Evolutionary conservation across 2,888 invertebrate genomes (phyloP), one percentile per base, ranked within the genome.

Genomic region (Axea sp.): DNA sequence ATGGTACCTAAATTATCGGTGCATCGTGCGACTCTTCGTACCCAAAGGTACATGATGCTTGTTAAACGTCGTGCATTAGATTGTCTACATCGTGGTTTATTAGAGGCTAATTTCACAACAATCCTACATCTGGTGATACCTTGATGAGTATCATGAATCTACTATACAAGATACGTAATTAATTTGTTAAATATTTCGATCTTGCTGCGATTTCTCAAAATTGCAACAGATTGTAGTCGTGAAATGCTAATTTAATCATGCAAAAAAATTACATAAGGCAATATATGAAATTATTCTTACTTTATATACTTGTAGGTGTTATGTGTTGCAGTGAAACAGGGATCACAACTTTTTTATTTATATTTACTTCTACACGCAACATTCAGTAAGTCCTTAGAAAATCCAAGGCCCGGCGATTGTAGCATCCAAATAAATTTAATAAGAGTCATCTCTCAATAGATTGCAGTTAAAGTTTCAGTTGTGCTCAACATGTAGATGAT

Each of bases 11-110:
- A 85, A 85, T 85, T 84, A 85, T 83, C 80, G 80, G 77, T 75
- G 78, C 80, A 79, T 77, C 77, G 73, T 77, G 77, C 75, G 78
- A 65, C 11, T 22, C 30, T 59, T 43, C 67, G 76, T 75, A 69
- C 68, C 69, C 35, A 68, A 69, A 73, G 69, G 73, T 73, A 68
- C 72, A 69, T 53, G 75, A 77, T n/a, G 76, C 84, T 84, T 81
- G 85, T 85, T 85, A 84, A 82, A 81, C 82, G 81, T 82, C 84
- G 81, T 84, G 83, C 84, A 85, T 84, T 85, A 82, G 83, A 85
- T 86, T 86, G 85, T 86, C 83, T 82, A 78, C 77, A 81, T 80
- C 77, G 78, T 83, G 83, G 80, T 84, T 84, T 84, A 84, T 85
- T 84, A 85, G 80, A 75, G 76, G 75, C 78, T 78, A 80, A 81